Evolutionary conservation across 2,113 vertebrate species (phyloP).

Genomic region (Gobio gobio): DNA sequence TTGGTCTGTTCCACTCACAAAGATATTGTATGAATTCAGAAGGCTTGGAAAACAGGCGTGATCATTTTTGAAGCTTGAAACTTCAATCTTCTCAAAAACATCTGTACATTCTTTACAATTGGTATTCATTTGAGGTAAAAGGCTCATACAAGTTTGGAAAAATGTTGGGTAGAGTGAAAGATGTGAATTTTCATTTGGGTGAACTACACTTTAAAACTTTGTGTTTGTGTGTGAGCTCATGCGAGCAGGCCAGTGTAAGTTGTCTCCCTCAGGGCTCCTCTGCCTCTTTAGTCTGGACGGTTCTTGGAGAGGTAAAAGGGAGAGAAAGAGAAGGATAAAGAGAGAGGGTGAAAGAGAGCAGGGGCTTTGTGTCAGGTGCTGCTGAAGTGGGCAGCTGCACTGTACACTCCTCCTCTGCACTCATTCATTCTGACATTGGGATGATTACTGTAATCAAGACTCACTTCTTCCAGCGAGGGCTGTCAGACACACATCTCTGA

Average conservation of each 20-base stretch:
- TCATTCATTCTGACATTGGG: slow-evolving; percentile 36
- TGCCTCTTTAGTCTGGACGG: slow-evolving; percentile 14
- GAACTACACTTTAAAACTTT: not conserved
- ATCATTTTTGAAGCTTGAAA: no score
- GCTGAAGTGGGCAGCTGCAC: slow-evolving; percentile 60
- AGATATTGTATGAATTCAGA: not conserved
- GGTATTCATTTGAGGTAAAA: not conserved
- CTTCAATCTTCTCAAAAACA: not conserved
- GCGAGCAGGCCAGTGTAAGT: not conserved
- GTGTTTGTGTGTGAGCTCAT: not conserved
- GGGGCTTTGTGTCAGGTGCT: slow-evolving; percentile 59
- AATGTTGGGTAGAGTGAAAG: not conserved
- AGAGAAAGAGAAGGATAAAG: slow-evolving; percentile 34
- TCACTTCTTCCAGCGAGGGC: slow-evolving; percentile 27
- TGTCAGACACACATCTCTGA: slow-evolving; percentile 34
- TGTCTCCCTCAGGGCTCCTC: not conserved
- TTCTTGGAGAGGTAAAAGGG: slow-evolving; percentile 2
- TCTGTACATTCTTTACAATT: not conserved
- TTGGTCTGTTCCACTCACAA: not conserved
- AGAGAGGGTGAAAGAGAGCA: slow-evolving; percentile 44
- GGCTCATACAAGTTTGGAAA: not conserved
- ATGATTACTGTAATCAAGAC: slow-evolving; percentile 51
- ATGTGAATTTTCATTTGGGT: not conserved
- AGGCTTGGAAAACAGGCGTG: not conserved
- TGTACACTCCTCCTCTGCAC: slow-evolving; percentile 47